These are phyloP conservation scores for Drosophila ercepeae DNA, from an alignment of 1,140 invertebrate species.

Conservation along the genomic window DNA sequence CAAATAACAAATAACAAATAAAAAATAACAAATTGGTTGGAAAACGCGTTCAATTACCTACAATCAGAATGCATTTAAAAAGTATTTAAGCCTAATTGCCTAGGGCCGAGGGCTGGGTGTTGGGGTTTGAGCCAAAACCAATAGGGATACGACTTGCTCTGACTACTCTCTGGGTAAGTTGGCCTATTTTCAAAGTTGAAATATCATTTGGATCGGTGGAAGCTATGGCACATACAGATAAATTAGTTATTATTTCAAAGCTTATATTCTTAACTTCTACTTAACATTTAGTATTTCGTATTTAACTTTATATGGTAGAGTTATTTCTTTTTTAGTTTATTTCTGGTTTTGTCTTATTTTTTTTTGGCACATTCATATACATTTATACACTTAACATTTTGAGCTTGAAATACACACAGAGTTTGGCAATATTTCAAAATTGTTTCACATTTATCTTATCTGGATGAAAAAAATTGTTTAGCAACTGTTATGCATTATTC, in stretches of 20 bases:
- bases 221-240: neutral
- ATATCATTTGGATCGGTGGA: slow-evolving; percentile 1
- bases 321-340: neutral
- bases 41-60: slow-evolving; percentile 64
- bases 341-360: slow-evolving; percentile 2
- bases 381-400: slow-evolving; percentile 37
- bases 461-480: neutral
- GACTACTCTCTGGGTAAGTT: too few relatives aligned
- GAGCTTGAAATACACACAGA: slow-evolving; percentile 16
- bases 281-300: neutral
- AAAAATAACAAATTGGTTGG: slow-evolving; percentile 11
- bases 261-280: neutral
- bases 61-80: slow-evolving; percentile 80
- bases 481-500: neutral
- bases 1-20: slow-evolving; percentile 1
- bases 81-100: slow-evolving; percentile 73
- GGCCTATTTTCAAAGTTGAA: too few relatives aligned
- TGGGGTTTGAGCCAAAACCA: neutral
- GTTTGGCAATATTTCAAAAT: neutral
- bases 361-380: slow-evolving; percentile 18
- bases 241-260: neutral
- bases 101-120: neutral
- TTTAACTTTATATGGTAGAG: too few relatives aligned
- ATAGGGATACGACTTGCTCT: neutral
- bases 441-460: neutral